Base-by-base conservation (phyloP, 2,113 vertebrate species). In the Catharus fuscescens region DNA sequence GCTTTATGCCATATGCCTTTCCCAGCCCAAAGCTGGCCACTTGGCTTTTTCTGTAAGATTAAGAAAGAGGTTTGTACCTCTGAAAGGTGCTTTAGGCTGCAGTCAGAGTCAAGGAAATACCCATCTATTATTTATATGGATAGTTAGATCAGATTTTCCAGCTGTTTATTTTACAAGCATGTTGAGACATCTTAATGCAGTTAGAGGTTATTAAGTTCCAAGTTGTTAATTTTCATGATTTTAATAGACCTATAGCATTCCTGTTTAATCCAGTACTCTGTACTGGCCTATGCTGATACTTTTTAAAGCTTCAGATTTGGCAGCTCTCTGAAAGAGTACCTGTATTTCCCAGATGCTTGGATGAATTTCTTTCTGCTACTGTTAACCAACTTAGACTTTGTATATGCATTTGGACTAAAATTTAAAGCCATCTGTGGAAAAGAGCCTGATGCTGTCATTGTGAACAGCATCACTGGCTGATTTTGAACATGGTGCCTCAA, bases 151-250 rank as follows among this genome's bases (percentile, higher is more conserved):
- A 76, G 36, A 76, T 91, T 95, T 95, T 95, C 74, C 78, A 91
- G 66, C 54, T 90, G 44, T 82, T 95, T 89, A 45, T 91, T 96
- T 95, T 95, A 91, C 62, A 91, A 72, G 73, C 40, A 26, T 24
- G 8, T 72, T 80, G 65, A 61, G 48, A 25, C 38, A 47, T 85
- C 59, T 38, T 61, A 79, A 47, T 79, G 54, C 45, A 65, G 62
- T 85, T 77, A 53, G 53, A 85, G 17, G 32, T 76, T 92, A 61
- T 89, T 76, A 91, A 91, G 44, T 44, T 38, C 62, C 57, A 65
- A 47, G 32, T 26, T 60, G 73, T 60, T 84, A 85, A 83, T 90
- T 94, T 94, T 83, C 88, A 93, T 90, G 14, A 56, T 52, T 73
- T 88, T 80, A 88, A 32, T 91, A 91, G 53, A 76, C 31, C 28